Evolutionary conservation across 2,888 invertebrate genomes (phyloP), one percentile per base, ranked within the genome.

Genomic region (Parnassius glacialis): DNA sequence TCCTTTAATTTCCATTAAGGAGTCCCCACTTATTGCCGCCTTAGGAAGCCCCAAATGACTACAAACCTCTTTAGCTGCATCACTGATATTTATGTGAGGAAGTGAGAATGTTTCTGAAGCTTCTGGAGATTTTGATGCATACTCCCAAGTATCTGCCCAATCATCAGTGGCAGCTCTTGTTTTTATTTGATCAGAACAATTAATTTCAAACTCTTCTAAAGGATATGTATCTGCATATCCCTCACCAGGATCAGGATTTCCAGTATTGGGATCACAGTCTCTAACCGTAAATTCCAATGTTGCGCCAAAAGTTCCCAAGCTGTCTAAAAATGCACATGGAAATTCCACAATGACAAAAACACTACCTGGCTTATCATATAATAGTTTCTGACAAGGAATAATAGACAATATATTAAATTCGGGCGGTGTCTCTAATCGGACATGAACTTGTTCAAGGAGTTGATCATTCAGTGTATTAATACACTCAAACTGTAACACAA

Each of bases 181-280:
- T 16, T 87, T 70, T 1, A 90, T 84, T 65, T 91, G 91, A 67
- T 91, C 91, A 0, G 85, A 71, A 53, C 85, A 86, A 10, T 81
- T 84, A 68, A 90, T 84, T 41, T 88, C 86, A 16, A 91, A 87
- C 69, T 99, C 98, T 87, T 99, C 99, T 62, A 99, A 82, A 79
- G 96, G 96, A 79, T 99, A 99, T 65, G 98, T 97, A 79, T 99
- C 99, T 61, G 96, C 95, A 74, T 99, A 99, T 9, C 98, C 95
- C 72, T 99, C 98, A n/a, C 98, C 98, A 2, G 97, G 95, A 70
- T 98, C 98, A 0, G 99, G 97, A 54, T 96, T 92, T 0, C 99
- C 99, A 0, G 98, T 98, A 20, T 94, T 94, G 0, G 99, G 99
- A 87, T 99, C 99, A 76, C 99, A 99, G 88, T 99, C 99, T 73